Conservation (phyloP, 2,113 vertebrate species). For the Rhinopomastus cyanomelas region DNA sequence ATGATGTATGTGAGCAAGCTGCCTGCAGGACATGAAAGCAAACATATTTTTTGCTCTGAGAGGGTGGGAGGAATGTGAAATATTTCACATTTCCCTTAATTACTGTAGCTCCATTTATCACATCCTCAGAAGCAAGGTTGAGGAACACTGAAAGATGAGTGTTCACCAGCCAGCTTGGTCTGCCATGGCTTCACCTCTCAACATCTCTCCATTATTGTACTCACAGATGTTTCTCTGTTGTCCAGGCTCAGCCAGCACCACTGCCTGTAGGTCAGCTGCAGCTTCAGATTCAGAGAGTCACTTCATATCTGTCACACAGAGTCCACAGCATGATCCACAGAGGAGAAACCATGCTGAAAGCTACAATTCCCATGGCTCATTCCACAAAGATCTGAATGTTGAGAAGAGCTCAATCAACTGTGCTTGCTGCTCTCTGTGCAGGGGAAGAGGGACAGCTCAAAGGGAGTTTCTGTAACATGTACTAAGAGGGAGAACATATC, state of each 20-base stretch:
- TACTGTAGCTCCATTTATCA: not conserved
- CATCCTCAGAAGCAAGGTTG: rapidly evolving
- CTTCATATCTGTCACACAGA: rapidly evolving
- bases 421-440: too few relatives aligned
- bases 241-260: not conserved
- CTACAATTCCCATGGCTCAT: not conserved
- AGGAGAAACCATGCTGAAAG: not conserved
- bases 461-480: not conserved
- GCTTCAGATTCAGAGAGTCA: not conserved
- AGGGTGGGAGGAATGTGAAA: not conserved
- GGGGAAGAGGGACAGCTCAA: rapidly evolving
- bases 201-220: not conserved
- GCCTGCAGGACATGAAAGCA: not conserved
- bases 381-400: not conserved
- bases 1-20: rapidly evolving
- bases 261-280: not conserved
- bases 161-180: rapidly evolving
- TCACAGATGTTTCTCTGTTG: not conserved
- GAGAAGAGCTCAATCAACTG: not conserved
- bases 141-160: not conserved
- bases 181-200: not conserved
- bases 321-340: not conserved
- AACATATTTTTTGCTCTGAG: not conserved
- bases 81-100: not conserved
- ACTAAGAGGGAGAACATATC: not conserved